phyloP scores from a whole-genome alignment of 2,113 vertebrate genomes.

The Tragelaphus imberbis region DNA sequence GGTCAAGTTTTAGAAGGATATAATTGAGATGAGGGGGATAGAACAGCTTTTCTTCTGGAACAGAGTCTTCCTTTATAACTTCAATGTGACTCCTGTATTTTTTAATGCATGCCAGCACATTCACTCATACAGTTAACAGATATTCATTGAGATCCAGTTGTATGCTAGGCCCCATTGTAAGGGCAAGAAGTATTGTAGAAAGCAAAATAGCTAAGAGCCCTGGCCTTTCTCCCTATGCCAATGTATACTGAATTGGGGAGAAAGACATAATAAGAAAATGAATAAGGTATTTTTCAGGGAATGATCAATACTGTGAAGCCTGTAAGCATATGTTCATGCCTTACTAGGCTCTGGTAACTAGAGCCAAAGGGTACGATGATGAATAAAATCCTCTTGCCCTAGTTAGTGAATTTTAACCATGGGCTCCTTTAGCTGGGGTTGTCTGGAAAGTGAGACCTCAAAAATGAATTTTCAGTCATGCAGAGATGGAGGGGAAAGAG shows the following conservation, averaged over 20 bases:
- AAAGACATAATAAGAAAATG: background rate
- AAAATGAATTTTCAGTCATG: background rate
- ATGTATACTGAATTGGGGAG: background rate
- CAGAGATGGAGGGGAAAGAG: background rate
- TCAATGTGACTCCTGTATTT: background rate
- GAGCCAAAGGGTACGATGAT: background rate
- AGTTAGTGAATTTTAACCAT: background rate
- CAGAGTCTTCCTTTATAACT: background rate
- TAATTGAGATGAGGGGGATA: background rate
- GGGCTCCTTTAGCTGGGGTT: background rate
- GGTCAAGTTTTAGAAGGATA: slow-evolving; percentile 2
- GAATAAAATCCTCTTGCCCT: background rate
- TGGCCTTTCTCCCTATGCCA: background rate
- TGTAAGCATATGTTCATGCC: background rate
- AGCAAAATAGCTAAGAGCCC: background rate
- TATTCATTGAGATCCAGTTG: background rate
- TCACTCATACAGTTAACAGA: background rate
- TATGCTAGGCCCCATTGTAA: background rate
- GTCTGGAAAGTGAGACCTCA: background rate
- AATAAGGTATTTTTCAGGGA: background rate
- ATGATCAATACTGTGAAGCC: background rate
- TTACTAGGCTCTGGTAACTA: background rate
- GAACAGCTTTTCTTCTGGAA: background rate
- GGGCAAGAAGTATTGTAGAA: background rate
- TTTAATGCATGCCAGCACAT: background rate